Evolutionary conservation across 2,888 invertebrate species (phyloP).

Genomic region (Drosophila suboccidentalis): DNA sequence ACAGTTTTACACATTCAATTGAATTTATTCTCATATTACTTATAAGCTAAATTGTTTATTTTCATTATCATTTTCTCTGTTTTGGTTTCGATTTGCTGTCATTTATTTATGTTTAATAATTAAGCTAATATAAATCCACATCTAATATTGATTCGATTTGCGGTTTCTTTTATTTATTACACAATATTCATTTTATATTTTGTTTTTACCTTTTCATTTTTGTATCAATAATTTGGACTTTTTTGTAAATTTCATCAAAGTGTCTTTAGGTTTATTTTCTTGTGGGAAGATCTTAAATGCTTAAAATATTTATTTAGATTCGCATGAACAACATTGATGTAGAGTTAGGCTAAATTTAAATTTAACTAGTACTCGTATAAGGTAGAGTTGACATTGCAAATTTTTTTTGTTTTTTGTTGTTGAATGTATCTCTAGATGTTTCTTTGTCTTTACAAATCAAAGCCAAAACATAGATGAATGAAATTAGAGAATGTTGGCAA

Average conservation of each 20-base stretch:
- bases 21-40: slow-evolving; percentile 73
- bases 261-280: slow-evolving; percentile 18
- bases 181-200: slow-evolving; percentile 36
- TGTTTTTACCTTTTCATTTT: slow-evolving; percentile 24
- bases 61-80: slow-evolving; percentile 26
- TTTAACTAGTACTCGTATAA: slow-evolving; percentile 57
- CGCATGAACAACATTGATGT: slow-evolving; percentile 78
- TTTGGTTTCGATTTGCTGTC: slow-evolving; percentile 28
- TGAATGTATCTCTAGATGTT: slow-evolving; percentile 2
- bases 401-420: slow-evolving; percentile 34
- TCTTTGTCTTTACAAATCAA: slow-evolving; percentile 4
- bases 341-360: slow-evolving; percentile 61
- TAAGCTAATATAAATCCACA: slow-evolving; percentile 71
- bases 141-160: slow-evolving; percentile 63
- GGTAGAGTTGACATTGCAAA: slow-evolving; percentile 68
- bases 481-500: slow-evolving; percentile 31
- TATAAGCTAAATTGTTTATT: slow-evolving; percentile 60
- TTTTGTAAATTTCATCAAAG: slow-evolving; percentile 80
- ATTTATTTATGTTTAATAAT: slow-evolving; percentile 42
- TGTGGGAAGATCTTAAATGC: slow-evolving; percentile 38
- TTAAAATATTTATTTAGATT: slow-evolving; percentile 43
- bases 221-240: slow-evolving; percentile 74
- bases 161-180: slow-evolving; percentile 34
- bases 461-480: slow-evolving; percentile 16
- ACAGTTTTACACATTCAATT: slow-evolving; percentile 69